Evolutionary conservation across 2,113 vertebrate genomes (phyloP).

Genomic region (Lamprotornis superbus): DNA sequence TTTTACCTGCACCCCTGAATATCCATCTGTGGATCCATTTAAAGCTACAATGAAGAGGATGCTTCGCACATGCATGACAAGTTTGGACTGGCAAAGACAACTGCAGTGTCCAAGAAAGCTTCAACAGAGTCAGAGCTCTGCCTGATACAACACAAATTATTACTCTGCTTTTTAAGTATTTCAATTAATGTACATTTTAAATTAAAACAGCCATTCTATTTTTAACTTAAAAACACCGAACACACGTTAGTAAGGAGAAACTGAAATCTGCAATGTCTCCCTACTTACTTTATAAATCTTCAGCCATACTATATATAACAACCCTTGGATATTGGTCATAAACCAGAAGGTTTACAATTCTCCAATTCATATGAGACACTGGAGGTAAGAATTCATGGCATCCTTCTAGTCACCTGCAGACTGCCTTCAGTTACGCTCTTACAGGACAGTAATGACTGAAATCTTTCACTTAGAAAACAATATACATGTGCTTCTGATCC

Average conservation of each 20-base stretch:
- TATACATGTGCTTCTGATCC: not conserved
- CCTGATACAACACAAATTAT: not conserved
- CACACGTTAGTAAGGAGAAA: not conserved
- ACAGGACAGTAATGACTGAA: not conserved
- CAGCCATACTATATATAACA: not conserved
- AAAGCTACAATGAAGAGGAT: not conserved
- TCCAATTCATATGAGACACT: not conserved
- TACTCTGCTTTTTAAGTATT: not conserved
- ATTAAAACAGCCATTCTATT: not conserved
- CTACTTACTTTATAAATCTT: not conserved
- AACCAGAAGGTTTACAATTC: not conserved
- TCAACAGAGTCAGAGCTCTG: not conserved
- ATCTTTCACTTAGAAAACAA: not conserved
- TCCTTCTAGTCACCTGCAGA: not conserved
- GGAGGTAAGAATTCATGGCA: not conserved
- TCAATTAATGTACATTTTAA: not conserved
- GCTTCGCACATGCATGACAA: accelerated
- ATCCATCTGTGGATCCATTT: not conserved
- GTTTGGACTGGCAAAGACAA: not conserved
- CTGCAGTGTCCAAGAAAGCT: not conserved
- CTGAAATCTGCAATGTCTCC: not conserved
- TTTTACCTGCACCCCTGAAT: not conserved
- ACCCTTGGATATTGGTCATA: not conserved
- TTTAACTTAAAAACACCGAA: not conserved
- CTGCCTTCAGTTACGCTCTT: not conserved